Base-by-base conservation (phyloP, 2,113 vertebrate species). In the Chionomys nivalis region DNA sequence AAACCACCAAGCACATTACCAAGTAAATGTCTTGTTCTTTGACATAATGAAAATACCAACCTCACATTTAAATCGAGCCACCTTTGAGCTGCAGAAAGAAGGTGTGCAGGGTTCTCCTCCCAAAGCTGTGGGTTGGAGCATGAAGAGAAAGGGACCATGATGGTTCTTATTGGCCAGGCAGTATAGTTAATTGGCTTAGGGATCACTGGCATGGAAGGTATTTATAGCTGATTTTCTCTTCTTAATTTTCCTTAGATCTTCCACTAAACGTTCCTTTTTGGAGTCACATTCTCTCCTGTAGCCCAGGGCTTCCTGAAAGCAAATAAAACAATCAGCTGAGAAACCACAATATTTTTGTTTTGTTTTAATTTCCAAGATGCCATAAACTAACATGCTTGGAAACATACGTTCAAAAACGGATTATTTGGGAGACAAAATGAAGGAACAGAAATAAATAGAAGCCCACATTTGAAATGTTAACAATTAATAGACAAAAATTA, bases 391-490 rank as follows among this genome's bases (percentile, higher is more conserved):
- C 23, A 28, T 12, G 44, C 95, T 93, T 87, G 72, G 91, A 96
- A 89, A 91, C 36, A 82, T 12, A 44, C 5, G 52, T 68, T 94
- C 3, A 49, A 61, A 81, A 92, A 42, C 93, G 17, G 91, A 87
- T 89, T 91, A 61, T 68, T 39, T 73, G 44, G 44, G 77, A 96
- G 95, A 77, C 82, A 23, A 89, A 85, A 14, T 33, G 0, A 52
- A 44, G 68, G 33, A 61, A 86, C 4, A 61, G 7, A 75, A 39
- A 61, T 28, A 92, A 76, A 93, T 36, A 85, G 61, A 93, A 78
- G 47, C 7, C 8, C 5, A 87, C 4, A 23, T 72, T 89, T 97
- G 79, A 90, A 87, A 87, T 93, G 49, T 81, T 89, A 12, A 87
- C 31, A 47, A 91, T 68, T 36, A 79, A 10, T 23, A 68, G 82